Conservation (phyloP, 2,797 vertebrate species). For the Sorex maritimensis region DNA sequence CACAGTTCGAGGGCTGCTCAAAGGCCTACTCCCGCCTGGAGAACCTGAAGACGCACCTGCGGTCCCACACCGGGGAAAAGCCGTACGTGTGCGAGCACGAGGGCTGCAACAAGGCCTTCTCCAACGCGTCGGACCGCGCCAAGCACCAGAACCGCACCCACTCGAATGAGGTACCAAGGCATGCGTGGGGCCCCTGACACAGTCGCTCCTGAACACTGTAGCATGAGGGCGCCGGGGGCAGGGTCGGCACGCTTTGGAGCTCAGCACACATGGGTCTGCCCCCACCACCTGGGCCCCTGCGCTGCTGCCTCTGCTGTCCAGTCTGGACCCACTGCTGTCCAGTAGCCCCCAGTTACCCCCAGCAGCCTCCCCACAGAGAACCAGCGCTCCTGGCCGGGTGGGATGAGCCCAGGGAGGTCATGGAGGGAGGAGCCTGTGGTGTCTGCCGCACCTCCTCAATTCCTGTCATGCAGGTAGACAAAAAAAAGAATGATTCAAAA, state of each 20-base stretch:
- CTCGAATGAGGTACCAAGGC: slow-evolving; percentile 96
- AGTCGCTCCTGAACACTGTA: fast-evolving
- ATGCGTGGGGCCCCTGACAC: fast-evolving
- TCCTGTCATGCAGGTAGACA: background rate
- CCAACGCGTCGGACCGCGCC: slow-evolving; percentile 98
- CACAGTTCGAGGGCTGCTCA: slow-evolving; percentile 97
- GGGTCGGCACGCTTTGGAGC: background rate
- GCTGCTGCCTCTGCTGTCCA: background rate
- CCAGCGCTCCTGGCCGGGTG: background rate
- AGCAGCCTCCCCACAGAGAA: background rate
- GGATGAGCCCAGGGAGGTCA: background rate
- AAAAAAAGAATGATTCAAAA: background rate
- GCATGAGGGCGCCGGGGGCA: background rate
- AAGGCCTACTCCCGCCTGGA: slow-evolving; percentile 99
- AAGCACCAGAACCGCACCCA: slow-evolving; percentile 99
- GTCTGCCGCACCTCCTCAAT: background rate
- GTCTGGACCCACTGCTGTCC: background rate
- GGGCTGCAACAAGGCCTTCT: slow-evolving; percentile 99
- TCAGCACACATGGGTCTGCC: background rate
- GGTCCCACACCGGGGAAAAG: slow-evolving; percentile 99
- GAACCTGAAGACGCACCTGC: slow-evolving; percentile 99
- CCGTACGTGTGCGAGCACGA: slow-evolving; percentile 99
- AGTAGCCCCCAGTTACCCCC: too few species aligned
- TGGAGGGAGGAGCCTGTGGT: too few species aligned
- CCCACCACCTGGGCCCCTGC: background rate